phyloP scores from a whole-genome alignment of 1,140 invertebrate genomes.

The Drosophila triauraria region DNA sequence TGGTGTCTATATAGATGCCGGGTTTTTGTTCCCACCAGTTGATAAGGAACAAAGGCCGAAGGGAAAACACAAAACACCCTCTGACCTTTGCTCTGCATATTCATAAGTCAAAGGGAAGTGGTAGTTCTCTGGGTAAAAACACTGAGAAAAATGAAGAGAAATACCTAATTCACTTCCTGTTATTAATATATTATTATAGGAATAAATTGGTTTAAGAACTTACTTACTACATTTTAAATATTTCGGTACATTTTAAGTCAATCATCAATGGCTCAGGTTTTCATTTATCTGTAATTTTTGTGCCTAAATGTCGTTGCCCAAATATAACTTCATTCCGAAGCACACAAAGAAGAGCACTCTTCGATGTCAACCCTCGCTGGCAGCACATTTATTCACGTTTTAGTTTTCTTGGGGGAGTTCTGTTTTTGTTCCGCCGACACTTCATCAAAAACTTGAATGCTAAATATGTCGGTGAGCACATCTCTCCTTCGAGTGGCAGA shows the following conservation, averaged over 20 bases:
- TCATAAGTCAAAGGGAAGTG: constrained; percentile 44
- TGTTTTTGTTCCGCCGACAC: constrained; percentile 53
- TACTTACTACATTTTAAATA: too few species aligned
- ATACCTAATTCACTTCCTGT: too few species aligned
- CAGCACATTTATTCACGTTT: constrained; percentile 36
- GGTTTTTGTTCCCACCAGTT: constrained; percentile 18
- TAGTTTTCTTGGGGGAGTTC: constrained; percentile 38
- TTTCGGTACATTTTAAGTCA: too few species aligned
- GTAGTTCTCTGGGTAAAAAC: constrained; percentile 14
- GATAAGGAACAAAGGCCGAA: constrained; percentile 29
- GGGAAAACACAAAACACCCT: constrained; percentile 21
- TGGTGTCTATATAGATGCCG: constrained; percentile 13
- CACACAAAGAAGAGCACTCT: constrained; percentile 12
- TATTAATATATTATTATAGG: too few species aligned
- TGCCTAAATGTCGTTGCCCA: background rate
- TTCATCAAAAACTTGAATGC: constrained; percentile 67
- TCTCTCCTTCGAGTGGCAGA: constrained; percentile 25
- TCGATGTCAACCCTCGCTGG: constrained; percentile 30
- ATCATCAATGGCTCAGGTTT: too few species aligned
- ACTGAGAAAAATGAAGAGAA: background rate
- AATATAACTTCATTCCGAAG: constrained; percentile 15
- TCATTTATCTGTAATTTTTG: background rate
- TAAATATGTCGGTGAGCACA: constrained; percentile 60
- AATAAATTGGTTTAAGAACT: too few species aligned
- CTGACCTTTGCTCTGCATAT: constrained; percentile 40